These are phyloP conservation scores for Prochilodus magdalenae DNA, from an alignment of 2,113 vertebrate genomes.

Conservation along the genomic window DNA sequence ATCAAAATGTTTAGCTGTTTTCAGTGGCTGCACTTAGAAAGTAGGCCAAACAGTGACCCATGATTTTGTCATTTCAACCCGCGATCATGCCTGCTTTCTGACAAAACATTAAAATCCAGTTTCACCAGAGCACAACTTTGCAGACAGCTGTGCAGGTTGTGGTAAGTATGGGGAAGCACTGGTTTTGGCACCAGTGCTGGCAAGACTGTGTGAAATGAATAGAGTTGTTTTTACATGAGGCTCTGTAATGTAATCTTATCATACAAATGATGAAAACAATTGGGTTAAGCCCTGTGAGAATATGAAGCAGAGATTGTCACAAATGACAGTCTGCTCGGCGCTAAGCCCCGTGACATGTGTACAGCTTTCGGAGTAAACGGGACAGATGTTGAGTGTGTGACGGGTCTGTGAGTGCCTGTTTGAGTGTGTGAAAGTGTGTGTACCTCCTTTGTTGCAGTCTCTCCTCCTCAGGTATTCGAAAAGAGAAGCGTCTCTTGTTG, in stretches of 20 bases:
- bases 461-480: constrained; percentile 95
- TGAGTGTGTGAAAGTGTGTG: constrained; percentile 16
- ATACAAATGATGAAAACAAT: not conserved
- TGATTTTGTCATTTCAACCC: no score
- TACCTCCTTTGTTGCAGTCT: constrained; percentile 96
- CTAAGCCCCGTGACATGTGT: not conserved
- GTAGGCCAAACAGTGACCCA: no score
- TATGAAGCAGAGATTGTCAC: not conserved
- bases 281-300: not conserved
- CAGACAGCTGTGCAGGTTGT: no score
- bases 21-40: no score
- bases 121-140: no score
- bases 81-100: no score
- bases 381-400: constrained; percentile 5
- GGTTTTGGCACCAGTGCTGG: no score
- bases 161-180: no score
- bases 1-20: no score
- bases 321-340: not conserved
- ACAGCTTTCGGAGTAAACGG: not conserved
- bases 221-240: not conserved
- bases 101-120: no score
- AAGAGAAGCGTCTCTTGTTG: constrained; percentile 96
- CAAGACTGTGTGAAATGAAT: not conserved
- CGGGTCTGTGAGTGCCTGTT: constrained; percentile 2
- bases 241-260: not conserved